Percentiles rank a stretch among this genome's conserved stretches.
phyloP scores from a whole-genome alignment of 2,888 invertebrate species.

The Yponomeuta malinellus region DNA sequence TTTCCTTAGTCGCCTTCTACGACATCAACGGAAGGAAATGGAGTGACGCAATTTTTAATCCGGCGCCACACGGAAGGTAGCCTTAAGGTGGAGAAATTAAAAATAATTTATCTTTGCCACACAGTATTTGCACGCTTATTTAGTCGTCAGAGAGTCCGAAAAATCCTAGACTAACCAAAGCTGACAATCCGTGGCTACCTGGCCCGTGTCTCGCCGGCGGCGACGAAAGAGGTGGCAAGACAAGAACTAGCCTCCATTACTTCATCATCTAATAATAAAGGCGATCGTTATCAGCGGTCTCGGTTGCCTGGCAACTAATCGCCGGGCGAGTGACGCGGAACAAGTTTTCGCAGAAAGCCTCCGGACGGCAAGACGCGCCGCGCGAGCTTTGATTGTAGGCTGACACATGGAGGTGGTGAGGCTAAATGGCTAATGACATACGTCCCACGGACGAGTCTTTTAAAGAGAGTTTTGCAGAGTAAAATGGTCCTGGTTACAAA shows the following conservation, averaged over 20 bases:
- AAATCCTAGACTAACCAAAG: neutral
- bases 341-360: neutral
- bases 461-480: no score
- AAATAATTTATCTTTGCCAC: no score
- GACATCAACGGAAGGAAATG: no score
- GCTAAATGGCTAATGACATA: neutral
- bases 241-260: neutral
- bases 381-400: neutral
- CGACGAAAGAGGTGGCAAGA: neutral
- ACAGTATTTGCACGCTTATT: no score
- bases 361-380: neutral
- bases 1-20: no score
- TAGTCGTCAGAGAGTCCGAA: neutral
- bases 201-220: neutral
- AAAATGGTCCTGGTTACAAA: no score
- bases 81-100: no score
- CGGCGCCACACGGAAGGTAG: no score
- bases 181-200: neutral
- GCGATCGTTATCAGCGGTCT: neutral
- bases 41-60: no score
- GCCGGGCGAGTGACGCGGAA: neutral
- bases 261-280: neutral
- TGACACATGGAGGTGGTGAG: neutral
- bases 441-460: no score
- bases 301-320: neutral